These are phyloP conservation scores for Philotrypesis tridentata DNA, from an alignment of 1,140 invertebrate genomes.

Conservation along the genomic window DNA sequence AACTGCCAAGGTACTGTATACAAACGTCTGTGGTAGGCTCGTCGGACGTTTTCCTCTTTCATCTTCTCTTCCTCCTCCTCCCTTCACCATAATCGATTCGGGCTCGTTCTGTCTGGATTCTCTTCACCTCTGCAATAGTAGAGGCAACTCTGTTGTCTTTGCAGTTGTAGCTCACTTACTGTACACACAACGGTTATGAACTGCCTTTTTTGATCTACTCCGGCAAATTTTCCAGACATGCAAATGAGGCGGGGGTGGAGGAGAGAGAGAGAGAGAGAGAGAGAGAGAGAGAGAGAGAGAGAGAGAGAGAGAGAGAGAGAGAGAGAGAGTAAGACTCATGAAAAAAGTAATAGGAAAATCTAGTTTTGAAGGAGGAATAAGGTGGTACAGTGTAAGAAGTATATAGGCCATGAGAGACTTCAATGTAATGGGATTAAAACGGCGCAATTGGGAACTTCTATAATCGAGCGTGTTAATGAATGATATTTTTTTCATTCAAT, in stretches of 20 bases:
- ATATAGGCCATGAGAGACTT: neutral
- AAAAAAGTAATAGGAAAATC: neutral
- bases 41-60: neutral
- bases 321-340: neutral
- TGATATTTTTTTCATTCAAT: conserved; percentile 73
- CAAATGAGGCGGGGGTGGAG: neutral
- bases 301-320: neutral
- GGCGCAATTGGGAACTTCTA: conserved; percentile 34
- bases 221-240: conserved; percentile 1
- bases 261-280: neutral
- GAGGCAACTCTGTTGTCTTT: neutral
- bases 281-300: conserved; percentile 7
- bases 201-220: neutral
- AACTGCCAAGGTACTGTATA: neutral
- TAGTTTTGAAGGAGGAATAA: neutral
- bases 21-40: neutral
- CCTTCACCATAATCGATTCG: neutral
- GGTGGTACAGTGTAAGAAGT: neutral
- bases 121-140: neutral
- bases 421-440: neutral
- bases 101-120: neutral
- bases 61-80: neutral
- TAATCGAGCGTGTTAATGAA: conserved; percentile 68
- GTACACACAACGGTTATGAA: neutral
- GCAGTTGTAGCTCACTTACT: neutral